Evolutionary conservation across 2,797 vertebrate genomes (phyloP).

Genomic region (Triplophysa bombifrons): DNA sequence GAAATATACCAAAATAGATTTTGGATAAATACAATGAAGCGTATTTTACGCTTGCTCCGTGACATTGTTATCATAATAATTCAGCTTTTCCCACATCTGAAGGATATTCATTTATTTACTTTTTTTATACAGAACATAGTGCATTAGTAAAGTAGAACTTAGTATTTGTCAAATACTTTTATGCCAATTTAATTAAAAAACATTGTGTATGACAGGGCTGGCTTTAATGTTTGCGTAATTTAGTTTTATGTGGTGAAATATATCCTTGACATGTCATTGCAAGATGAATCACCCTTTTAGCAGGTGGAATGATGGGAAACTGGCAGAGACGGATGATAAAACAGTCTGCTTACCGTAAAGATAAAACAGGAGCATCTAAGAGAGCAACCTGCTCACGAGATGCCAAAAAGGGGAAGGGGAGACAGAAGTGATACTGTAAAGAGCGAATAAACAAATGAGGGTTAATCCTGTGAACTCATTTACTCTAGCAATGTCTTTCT

Average conservation of each 20-base stretch:
- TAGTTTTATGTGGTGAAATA: not conserved
- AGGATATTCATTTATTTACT: too few species aligned
- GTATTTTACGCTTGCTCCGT: not conserved
- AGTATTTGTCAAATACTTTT: too few species aligned
- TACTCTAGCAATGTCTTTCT: not conserved
- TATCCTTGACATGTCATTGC: not conserved
- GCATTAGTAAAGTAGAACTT: too few species aligned
- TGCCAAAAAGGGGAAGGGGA: conserved; percentile 1
- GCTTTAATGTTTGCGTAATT: too few species aligned
- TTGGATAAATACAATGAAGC: not conserved
- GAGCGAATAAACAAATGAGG: conserved; percentile 32
- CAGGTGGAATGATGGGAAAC: not conserved
- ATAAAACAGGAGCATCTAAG: not conserved
- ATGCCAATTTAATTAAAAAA: too few species aligned
- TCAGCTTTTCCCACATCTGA: not conserved
- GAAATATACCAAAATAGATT: not conserved
- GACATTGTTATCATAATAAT: not conserved
- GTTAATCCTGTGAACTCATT: not conserved
- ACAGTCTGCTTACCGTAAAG: not conserved
- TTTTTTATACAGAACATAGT: too few species aligned
- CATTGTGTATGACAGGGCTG: too few species aligned
- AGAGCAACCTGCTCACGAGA: not conserved
- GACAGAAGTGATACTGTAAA: conserved; percentile 7
- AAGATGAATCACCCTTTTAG: not conserved
- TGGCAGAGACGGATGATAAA: not conserved